A percentile compares a stretch with the other conserved stretches of the same genome.
These are phyloP conservation scores for Calephelis perditalis DNA, from an alignment of 2,888 invertebrate genomes.

Conservation along the genomic window DNA sequence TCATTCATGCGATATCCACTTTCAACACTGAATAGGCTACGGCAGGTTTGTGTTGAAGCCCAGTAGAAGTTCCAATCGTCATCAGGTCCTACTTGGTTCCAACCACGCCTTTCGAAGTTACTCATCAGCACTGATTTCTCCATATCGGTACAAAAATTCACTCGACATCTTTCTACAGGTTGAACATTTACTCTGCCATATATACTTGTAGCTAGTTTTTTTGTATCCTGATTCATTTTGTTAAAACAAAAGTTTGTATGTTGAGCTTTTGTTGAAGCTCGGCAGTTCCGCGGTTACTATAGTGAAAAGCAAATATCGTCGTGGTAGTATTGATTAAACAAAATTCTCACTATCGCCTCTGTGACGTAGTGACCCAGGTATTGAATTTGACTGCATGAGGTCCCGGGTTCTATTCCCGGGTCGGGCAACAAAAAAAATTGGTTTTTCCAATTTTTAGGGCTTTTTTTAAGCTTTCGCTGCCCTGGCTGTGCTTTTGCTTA, in stretches of 20 bases:
- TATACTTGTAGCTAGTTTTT: constrained; percentile 49
- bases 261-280: background rate
- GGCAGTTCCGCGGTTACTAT: constrained; percentile 11
- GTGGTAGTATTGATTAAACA: constrained; percentile 7
- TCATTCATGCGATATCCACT: constrained; percentile 95
- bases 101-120: constrained; percentile 93
- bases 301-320: constrained; percentile 7
- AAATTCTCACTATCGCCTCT: no score
- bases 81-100: constrained; percentile 88
- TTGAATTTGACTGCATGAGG: no score
- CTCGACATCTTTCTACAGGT: constrained; percentile 24
- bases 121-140: constrained; percentile 94
- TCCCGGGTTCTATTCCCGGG: no score
- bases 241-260: background rate
- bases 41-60: constrained; percentile 93
- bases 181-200: constrained; percentile 67
- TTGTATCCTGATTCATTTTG: constrained; percentile 14
- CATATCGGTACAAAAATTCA: constrained; percentile 80
- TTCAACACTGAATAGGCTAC: constrained; percentile 94
- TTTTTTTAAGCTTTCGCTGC: no score
- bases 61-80: constrained; percentile 98
- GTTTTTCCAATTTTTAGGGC: no score
- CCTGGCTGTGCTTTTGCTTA: no score
- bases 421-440: no score
- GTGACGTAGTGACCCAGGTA: no score